Conservation (phyloP, 2,113 vertebrate species). For the Cryptotis parvus region DNA sequence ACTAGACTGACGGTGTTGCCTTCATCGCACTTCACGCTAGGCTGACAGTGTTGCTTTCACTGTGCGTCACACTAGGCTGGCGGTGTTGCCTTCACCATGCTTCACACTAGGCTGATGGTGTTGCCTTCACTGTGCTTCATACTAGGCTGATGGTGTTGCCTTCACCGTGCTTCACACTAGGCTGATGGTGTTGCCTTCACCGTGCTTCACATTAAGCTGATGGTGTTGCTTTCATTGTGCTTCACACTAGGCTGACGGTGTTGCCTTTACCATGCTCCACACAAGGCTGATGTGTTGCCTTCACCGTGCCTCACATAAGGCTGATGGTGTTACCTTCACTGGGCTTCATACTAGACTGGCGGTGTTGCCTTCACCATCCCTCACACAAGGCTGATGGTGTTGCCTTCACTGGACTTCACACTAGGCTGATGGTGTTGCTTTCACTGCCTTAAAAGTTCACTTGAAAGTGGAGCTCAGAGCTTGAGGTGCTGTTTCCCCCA, state of each 20-base stretch:
- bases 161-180: neutral
- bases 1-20: neutral
- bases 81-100: neutral
- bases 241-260: neutral
- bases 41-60: neutral
- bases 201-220: neutral
- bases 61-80: neutral
- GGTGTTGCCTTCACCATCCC: neutral
- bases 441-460: neutral
- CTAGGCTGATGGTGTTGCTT: neutral
- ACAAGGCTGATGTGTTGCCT: neutral
- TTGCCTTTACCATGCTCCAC: neutral
- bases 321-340: neutral
- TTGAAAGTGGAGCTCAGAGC: neutral
- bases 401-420: neutral
- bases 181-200: neutral
- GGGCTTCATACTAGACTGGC: neutral
- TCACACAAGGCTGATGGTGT: neutral
- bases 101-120: neutral
- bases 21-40: neutral
- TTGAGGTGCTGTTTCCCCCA: neutral
- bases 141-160: neutral
- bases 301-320: neutral
- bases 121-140: neutral
- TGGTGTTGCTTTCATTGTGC: neutral